Conservation (phyloP, 2,113 vertebrate species). For the Amphiprion percula region DNA sequence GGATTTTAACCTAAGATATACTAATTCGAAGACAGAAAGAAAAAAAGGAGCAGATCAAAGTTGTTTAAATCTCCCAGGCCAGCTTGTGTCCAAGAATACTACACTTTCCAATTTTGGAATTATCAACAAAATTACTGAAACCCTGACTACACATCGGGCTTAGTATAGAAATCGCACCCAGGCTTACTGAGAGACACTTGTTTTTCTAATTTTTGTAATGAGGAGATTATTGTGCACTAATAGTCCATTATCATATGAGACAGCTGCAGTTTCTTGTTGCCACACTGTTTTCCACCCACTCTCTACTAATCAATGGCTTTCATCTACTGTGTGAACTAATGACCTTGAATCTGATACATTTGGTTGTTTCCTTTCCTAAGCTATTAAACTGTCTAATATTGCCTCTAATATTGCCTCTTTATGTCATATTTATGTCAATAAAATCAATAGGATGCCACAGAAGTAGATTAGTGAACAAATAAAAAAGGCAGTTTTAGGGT, state of each 20-base stretch:
- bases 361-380: background rate
- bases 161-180: background rate
- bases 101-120: background rate
- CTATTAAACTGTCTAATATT: constrained; percentile 10
- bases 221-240: constrained; percentile 38
- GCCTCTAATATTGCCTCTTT: background rate
- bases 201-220: constrained; percentile 7
- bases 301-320: constrained; percentile 54
- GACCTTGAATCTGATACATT: constrained; percentile 17
- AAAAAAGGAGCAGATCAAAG: constrained; percentile 6
- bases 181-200: background rate
- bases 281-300: constrained; percentile 25
- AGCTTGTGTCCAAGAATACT: background rate
- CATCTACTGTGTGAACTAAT: constrained; percentile 41
- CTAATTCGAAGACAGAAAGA: too few relatives aligned
- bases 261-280: constrained; percentile 9
- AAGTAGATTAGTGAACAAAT: constrained; percentile 35
- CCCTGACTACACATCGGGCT: background rate
- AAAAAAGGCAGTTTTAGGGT: background rate
- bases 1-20: background rate
- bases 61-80: constrained; percentile 7
- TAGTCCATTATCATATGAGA: constrained; percentile 43
- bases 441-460: constrained; percentile 36
- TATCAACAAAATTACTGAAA: constrained; percentile 9
- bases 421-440: background rate